Percentiles rank a stretch among this genome's conserved stretches.
Conservation (phyloP, 2,797 vertebrate genomes). For the Geotrypetes seraphini region DNA sequence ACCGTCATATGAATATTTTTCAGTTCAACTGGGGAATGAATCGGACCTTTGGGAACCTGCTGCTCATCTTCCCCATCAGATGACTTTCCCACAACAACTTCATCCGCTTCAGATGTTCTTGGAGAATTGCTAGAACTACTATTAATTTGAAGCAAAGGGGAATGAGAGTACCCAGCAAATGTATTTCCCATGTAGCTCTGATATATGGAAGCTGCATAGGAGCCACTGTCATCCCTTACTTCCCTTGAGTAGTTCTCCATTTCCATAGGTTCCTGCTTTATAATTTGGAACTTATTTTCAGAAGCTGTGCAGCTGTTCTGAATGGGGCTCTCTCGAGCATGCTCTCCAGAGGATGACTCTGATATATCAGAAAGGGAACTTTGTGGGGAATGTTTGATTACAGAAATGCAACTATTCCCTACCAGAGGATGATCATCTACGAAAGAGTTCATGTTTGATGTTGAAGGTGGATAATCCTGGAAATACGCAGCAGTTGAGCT, state of each 20-base stretch:
- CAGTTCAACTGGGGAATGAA: slow-evolving; percentile 62
- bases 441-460: slow-evolving; percentile 45
- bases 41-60: slow-evolving; percentile 84
- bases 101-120: slow-evolving; percentile 76
- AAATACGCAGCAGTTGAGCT: slow-evolving; percentile 59
- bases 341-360: slow-evolving; percentile 49
- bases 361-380: slow-evolving; percentile 62
- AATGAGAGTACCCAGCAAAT: slow-evolving; percentile 63
- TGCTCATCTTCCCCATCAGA: slow-evolving; percentile 93
- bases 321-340: slow-evolving; percentile 38
- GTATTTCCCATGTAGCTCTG: slow-evolving; percentile 58
- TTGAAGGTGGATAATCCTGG: slow-evolving; percentile 62
- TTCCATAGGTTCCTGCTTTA: slow-evolving; percentile 80
- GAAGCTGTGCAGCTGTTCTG: slow-evolving; percentile 53
- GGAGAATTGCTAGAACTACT: slow-evolving; percentile 84
- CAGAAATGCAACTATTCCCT: slow-evolving; percentile 79
- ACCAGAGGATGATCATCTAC: slow-evolving; percentile 52
- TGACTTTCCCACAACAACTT: slow-evolving; percentile 73
- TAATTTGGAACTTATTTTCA: slow-evolving; percentile 52
- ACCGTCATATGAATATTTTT: slow-evolving; percentile 67
- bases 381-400: slow-evolving; percentile 89
- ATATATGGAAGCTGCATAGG: slow-evolving; percentile 64
- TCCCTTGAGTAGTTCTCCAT: slow-evolving; percentile 51
- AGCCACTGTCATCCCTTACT: slow-evolving; percentile 55
- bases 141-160: slow-evolving; percentile 66